A percentile compares a stretch with the other conserved stretches of the same genome.
Conservation (phyloP, 2,113 vertebrate species). For the Gorsachius goisagi region DNA sequence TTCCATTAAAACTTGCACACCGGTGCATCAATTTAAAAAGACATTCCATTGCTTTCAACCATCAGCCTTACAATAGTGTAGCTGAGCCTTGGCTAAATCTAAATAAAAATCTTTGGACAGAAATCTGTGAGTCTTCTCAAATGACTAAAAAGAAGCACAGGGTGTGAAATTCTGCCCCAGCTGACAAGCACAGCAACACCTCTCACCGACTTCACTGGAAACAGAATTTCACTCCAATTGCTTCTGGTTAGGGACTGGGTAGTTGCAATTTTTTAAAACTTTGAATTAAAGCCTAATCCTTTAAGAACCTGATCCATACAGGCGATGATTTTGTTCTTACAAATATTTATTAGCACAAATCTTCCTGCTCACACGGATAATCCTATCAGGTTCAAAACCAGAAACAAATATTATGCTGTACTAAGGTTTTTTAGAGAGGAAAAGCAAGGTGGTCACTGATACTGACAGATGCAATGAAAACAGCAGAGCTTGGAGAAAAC, state of each 20-base stretch:
- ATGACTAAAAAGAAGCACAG: not conserved
- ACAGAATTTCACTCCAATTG: not conserved
- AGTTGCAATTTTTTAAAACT: not conserved
- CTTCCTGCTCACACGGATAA: not conserved
- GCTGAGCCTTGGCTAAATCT: not conserved
- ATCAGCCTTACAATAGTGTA: not conserved
- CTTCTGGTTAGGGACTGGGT: not conserved
- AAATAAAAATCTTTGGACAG: not conserved
- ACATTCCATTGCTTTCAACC: not conserved
- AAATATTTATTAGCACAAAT: constrained; percentile 28
- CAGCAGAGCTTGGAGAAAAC: not conserved
- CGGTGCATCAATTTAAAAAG: not conserved
- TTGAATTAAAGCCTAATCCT: constrained; percentile 12
- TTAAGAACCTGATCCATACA: not conserved
- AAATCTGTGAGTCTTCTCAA: not conserved
- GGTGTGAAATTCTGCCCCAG: not conserved
- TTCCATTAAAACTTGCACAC: not conserved
- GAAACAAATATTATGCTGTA: not conserved
- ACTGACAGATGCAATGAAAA: not conserved
- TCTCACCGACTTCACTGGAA: not conserved
- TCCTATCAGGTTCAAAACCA: not conserved
- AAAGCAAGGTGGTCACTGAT: not conserved
- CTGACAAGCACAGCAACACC: not conserved
- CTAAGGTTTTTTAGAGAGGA: not conserved
- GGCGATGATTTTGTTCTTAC: not conserved